Conservation (phyloP, 2,797 vertebrate species). For the Orestias chungarensis region DNA sequence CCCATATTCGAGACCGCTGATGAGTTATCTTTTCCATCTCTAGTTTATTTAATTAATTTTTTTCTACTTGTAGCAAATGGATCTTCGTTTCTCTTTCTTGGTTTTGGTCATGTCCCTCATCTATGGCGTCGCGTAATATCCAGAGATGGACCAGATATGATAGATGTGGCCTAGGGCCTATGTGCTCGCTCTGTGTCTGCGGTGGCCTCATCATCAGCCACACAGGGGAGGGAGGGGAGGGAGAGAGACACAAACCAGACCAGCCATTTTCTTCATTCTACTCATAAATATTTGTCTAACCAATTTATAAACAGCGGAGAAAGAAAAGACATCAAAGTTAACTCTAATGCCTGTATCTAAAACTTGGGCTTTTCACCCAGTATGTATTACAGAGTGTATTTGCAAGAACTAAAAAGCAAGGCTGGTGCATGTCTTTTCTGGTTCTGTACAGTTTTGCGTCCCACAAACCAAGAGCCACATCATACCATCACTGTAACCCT, state of each 20-base stretch:
- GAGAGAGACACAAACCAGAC: conserved; percentile 78
- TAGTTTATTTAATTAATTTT: background rate
- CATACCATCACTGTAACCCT: background rate
- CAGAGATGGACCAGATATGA: conserved; percentile 70
- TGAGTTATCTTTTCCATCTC: conserved; percentile 7
- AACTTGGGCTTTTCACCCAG: conserved; percentile 65
- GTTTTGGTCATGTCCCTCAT: conserved; percentile 40
- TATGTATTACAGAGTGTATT: conserved; percentile 71
- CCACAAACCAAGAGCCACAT: background rate
- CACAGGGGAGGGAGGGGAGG: conserved; percentile 43
- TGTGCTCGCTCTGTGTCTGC: conserved; percentile 63
- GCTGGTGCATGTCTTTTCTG: conserved; percentile 6
- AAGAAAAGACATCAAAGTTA: conserved; percentile 80
- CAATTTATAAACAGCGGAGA: conserved; percentile 83
- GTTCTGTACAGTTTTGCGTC: background rate
- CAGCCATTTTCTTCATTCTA: conserved; percentile 77
- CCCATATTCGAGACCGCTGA: conserved; percentile 13
- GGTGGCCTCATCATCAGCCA: conserved; percentile 76
- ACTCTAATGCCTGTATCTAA: conserved; percentile 77
- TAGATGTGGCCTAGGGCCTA: conserved; percentile 76
- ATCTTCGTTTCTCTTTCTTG: conserved; percentile 23
- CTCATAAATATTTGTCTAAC: conserved; percentile 86
- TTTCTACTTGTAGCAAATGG: conserved; percentile 18
- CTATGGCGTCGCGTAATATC: conserved; percentile 66
- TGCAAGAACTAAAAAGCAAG: conserved; percentile 68